These are phyloP conservation scores for Ennomos erosarius DNA, from an alignment of 2,888 invertebrate species.

Conservation along the genomic window DNA sequence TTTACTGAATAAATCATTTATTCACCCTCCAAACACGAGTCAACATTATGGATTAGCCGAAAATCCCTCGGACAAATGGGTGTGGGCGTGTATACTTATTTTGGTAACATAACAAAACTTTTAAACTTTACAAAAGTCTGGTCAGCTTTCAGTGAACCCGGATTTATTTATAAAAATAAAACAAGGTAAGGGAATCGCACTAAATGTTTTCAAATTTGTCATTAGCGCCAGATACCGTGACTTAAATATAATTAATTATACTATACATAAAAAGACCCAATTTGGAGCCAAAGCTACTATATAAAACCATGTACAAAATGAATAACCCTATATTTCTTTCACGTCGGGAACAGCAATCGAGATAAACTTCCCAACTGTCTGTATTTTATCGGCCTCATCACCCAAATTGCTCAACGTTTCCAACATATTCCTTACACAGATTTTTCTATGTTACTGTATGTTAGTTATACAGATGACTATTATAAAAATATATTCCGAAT, in stretches of 20 bases:
- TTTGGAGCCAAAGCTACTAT: slow-evolving; percentile 7
- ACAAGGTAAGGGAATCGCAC: too few relatives aligned
- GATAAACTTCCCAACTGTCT: slow-evolving; percentile 31
- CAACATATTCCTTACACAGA: slow-evolving; percentile 16
- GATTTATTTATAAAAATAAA: too few relatives aligned
- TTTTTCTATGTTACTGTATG: slow-evolving; percentile 4
- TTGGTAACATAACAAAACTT: slow-evolving; percentile 13
- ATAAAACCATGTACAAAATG: slow-evolving; percentile 23
- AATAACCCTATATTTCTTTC: slow-evolving; percentile 26
- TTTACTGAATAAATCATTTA: slow-evolving; percentile 27
- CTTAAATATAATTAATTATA: too few relatives aligned
- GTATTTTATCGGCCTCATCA: slow-evolving; percentile 38
- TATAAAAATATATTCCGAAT: too few relatives aligned
- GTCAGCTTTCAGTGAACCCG: background rate
- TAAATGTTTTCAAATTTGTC: too few relatives aligned
- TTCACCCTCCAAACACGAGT: slow-evolving; percentile 21
- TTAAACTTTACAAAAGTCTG: background rate
- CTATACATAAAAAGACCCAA: background rate
- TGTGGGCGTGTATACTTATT: slow-evolving; percentile 16
- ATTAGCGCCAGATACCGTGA: too few relatives aligned
- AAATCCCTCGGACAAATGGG: slow-evolving; percentile 13
- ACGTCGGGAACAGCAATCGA: slow-evolving; percentile 31
- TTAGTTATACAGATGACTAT: background rate
- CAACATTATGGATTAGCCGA: slow-evolving; percentile 17
- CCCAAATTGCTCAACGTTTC: slow-evolving; percentile 32